Percentiles rank a stretch among this genome's conserved stretches.
Evolutionary conservation across 1,140 invertebrate species (phyloP).

Genomic region (Hylyphantes graminicola): DNA sequence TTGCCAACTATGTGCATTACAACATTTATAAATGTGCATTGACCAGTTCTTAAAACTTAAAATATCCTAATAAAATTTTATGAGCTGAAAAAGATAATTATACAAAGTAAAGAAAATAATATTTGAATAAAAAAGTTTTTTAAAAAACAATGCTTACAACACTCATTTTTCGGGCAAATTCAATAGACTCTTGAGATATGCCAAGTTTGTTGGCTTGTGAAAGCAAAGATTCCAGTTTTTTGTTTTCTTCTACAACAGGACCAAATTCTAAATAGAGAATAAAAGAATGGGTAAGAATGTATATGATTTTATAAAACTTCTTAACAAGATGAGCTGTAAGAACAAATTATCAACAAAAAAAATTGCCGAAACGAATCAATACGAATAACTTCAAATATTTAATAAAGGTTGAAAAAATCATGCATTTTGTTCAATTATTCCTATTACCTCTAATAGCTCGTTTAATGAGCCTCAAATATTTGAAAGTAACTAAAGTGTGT

Average conservation of each 20-base stretch:
- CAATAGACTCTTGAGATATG: constrained; percentile 23
- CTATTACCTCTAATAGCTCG: constrained; percentile 20
- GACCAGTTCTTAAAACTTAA: no score
- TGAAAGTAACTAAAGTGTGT: constrained; percentile 25
- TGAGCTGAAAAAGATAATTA: background rate
- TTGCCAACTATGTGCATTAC: no score
- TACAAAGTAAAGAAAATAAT: background rate
- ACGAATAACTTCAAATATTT: background rate
- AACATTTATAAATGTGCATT: no score
- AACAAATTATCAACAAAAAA: background rate
- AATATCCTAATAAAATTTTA: background rate
- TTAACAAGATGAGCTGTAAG: background rate
- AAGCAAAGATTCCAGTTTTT: constrained; percentile 18
- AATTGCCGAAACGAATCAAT: background rate
- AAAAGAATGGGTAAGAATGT: background rate
- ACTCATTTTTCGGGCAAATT: constrained; percentile 1
- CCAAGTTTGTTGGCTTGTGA: constrained; percentile 2
- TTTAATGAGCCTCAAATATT: constrained; percentile 36
- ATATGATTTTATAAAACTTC: background rate
- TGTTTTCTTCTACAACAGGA: constrained; percentile 39
- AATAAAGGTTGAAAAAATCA: background rate
- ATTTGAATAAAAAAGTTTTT: constrained; percentile 12
- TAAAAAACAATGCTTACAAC: constrained; percentile 24
- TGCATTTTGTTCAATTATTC: no score
- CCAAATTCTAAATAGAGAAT: constrained; percentile 30